Conservation (phyloP, 2,113 vertebrate genomes). For the Lepidothrix coronata region DNA sequence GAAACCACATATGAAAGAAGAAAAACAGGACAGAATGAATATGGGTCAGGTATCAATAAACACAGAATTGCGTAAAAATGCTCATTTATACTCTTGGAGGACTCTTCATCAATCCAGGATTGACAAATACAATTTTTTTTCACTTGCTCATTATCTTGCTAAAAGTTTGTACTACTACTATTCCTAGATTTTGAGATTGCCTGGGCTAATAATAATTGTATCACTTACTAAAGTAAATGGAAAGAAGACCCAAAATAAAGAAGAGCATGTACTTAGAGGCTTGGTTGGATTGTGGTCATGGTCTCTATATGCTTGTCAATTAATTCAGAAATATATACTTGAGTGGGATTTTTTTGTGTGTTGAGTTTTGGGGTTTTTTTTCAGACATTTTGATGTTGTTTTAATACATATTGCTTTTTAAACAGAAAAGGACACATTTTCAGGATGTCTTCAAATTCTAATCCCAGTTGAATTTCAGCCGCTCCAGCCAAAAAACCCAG, state of each 20-base stretch:
- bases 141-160: background rate
- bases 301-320: background rate
- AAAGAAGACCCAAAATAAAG: background rate
- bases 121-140: background rate
- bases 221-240: background rate
- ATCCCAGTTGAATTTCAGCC: background rate
- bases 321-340: background rate
- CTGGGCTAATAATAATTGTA: background rate
- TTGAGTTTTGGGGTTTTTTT: background rate
- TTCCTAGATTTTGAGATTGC: background rate
- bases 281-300: background rate
- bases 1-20: background rate
- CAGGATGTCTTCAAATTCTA: background rate
- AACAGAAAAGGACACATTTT: background rate
- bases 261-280: background rate
- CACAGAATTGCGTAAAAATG: background rate
- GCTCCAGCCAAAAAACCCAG: background rate
- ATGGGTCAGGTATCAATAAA: background rate
- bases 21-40: background rate
- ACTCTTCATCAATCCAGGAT: background rate
- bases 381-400: background rate
- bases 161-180: background rate
- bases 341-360: background rate
- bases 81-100: background rate
- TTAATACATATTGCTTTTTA: background rate